Conservation (phyloP, 2,797 vertebrate species). For the Oreonectes daqikongensis region DNA sequence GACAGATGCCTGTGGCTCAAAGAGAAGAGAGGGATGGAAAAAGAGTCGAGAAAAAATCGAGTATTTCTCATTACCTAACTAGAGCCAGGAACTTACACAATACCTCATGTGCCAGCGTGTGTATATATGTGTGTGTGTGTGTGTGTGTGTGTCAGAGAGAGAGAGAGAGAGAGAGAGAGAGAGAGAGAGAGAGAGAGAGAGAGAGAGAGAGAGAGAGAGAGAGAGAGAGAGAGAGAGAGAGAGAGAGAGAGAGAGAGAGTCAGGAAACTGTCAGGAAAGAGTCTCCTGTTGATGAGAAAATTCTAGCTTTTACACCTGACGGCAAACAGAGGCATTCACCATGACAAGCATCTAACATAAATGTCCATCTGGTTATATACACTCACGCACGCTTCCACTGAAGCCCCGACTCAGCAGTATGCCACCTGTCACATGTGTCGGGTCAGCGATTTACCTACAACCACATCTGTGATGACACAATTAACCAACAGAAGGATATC, state of each 20-base stretch:
- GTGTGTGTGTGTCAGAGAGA: too few species aligned
- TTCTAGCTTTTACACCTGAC: constrained; percentile 42
- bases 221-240: background rate
- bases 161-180: background rate
- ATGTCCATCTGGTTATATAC: constrained; percentile 33
- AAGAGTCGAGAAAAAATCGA: constrained; percentile 3
- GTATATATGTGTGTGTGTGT: constrained; percentile 17
- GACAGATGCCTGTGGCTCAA: constrained; percentile 44
- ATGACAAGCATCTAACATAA: constrained; percentile 43
- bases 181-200: constrained; percentile 5
- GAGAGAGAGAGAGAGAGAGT: background rate
- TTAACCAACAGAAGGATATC: background rate
- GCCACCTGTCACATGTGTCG: constrained; percentile 45
- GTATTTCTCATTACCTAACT: constrained; percentile 29
- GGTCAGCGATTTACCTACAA: constrained; percentile 3
- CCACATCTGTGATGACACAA: background rate
- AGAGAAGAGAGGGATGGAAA: constrained; percentile 1
- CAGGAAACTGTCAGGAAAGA: constrained; percentile 25
- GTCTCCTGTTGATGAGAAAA: constrained; percentile 29
- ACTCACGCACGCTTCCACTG: constrained; percentile 2
- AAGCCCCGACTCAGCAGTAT: constrained; percentile 44
- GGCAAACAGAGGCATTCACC: constrained; percentile 28
- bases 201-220: constrained; percentile 16
- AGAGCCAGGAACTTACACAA: constrained; percentile 45
- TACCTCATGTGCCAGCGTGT: constrained; percentile 43